Base-by-base conservation (phyloP, 2,797 vertebrate species). In the Lates japonicus region DNA sequence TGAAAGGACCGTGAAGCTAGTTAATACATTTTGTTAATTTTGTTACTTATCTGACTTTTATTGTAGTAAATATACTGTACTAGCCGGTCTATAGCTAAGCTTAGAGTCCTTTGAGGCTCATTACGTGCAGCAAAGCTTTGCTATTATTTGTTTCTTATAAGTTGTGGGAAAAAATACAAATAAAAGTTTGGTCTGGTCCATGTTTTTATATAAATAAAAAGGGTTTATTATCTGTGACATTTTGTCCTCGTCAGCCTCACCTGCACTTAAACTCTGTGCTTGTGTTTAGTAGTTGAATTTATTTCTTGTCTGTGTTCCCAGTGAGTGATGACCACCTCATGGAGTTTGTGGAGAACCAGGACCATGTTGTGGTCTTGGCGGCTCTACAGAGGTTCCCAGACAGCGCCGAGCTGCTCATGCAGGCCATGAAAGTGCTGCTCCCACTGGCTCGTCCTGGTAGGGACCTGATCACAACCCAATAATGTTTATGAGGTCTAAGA, bases 291-390 rank as follows among this genome's bases (percentile, higher is more conserved):
- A 25, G 16, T 35, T 64, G 4, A 65, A 33, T 37, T 6, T n/a
- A 8, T 71, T 7, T 17, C 11, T 29, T 12, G 6, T 39, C 8
- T 58, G 22, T 85, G 20, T 76, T n/a, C 73, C 1, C 86, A 99
- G 98, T 99, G 85, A 96, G 97, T 54, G 97, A 98, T 33, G 96
- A 95, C 44, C 97, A 97, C 60, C 93, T 98, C 17, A 85, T 95
- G 80, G 98, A 98, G 91, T 99, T 99, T 94, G 94, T 99, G 85
- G 98, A 99, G 90, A 97, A 93, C 90, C 96, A 96, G 91, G 98
- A 99, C 87, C 97, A 99, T 66, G 85, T 86, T 25, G 92, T 96
- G 73, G 91, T 99, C 78, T 67, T 99, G 46, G 93, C 88, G 14
- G 95, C 96, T 1, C 93, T 98, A 16, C 94, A 94, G 71, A 92